Evolutionary conservation across 2,797 vertebrate genomes (phyloP).

Genomic region (Carcharodon carcharias): DNA sequence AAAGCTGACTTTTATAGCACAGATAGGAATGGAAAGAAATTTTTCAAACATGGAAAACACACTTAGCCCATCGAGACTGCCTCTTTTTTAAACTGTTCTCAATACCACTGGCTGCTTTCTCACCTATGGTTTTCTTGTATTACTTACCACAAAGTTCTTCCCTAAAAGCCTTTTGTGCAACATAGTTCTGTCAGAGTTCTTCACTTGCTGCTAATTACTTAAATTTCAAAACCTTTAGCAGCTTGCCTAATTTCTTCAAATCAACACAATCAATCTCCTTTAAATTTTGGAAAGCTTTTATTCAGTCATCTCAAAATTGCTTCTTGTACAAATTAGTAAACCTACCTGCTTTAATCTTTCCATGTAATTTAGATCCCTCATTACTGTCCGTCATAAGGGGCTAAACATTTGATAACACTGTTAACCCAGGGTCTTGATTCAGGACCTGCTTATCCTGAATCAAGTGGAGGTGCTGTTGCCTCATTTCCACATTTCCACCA

Average conservation of each 20-base stretch:
- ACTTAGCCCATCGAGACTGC: neutral
- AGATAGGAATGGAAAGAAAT: neutral
- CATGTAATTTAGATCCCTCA: neutral
- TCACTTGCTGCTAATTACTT: neutral
- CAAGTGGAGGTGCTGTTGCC: no score
- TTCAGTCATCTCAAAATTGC: neutral
- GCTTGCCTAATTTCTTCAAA: neutral
- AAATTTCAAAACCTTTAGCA: neutral
- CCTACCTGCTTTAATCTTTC: neutral
- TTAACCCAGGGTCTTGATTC: no score
- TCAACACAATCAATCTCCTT: neutral
- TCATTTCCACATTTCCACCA: no score
- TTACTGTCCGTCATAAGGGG: neutral
- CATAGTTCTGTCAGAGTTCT: neutral
- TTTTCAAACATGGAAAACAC: neutral
- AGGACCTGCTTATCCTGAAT: no score
- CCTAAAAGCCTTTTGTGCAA: neutral
- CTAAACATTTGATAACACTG: no score
- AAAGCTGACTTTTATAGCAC: neutral
- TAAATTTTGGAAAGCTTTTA: neutral
- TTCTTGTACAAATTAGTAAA: neutral
- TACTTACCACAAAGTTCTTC: neutral
- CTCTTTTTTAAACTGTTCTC: neutral
- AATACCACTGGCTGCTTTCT: neutral
- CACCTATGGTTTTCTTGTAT: neutral